A percentile compares a stretch with the other conserved stretches of the same genome.
Conservation (phyloP, 2,797 vertebrate genomes). For the Cyprinodon diabolis region DNA sequence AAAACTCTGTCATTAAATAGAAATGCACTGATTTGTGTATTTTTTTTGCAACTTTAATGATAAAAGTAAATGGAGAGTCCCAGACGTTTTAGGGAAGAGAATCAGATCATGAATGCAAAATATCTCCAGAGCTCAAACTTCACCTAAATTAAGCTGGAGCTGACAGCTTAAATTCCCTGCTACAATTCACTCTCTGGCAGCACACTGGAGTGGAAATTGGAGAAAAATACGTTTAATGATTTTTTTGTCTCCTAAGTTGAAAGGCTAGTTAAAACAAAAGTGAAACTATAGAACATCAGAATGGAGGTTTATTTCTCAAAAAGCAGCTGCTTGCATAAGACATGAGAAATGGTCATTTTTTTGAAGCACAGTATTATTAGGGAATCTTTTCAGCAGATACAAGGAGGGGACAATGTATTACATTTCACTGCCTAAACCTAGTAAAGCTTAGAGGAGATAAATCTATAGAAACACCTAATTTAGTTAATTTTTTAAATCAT, state of each 20-base stretch:
- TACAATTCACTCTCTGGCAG: slow-evolving; percentile 46
- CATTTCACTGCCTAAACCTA: slow-evolving; percentile 37
- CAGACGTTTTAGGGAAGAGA: slow-evolving; percentile 28
- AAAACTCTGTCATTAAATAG: slow-evolving; percentile 26
- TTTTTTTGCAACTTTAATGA: slow-evolving; percentile 50
- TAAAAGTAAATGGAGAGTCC: slow-evolving; percentile 38
- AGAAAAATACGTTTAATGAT: slow-evolving; percentile 48
- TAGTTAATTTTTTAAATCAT: neutral
- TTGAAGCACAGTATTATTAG: slow-evolving; percentile 18
- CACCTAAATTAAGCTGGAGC: slow-evolving; percentile 47
- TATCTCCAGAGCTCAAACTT: slow-evolving; percentile 49
- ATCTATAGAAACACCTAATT: slow-evolving; percentile 9
- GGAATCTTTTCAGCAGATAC: slow-evolving; percentile 1
- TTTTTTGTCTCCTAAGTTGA: slow-evolving; percentile 40
- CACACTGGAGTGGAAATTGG: slow-evolving; percentile 45
- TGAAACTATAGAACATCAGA: slow-evolving; percentile 52
- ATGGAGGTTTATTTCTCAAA: slow-evolving; percentile 50
- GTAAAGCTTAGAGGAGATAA: neutral
- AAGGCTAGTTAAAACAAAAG: slow-evolving; percentile 59
- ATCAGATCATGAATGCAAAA: slow-evolving; percentile 36
- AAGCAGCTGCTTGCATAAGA: slow-evolving; percentile 34
- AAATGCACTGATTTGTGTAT: slow-evolving; percentile 37
- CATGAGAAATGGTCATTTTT: slow-evolving; percentile 36
- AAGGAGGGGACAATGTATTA: slow-evolving; percentile 27
- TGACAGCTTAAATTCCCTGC: slow-evolving; percentile 48